Base-by-base conservation (phyloP, 1,140 invertebrate species). In the Achroia grisella region DNA sequence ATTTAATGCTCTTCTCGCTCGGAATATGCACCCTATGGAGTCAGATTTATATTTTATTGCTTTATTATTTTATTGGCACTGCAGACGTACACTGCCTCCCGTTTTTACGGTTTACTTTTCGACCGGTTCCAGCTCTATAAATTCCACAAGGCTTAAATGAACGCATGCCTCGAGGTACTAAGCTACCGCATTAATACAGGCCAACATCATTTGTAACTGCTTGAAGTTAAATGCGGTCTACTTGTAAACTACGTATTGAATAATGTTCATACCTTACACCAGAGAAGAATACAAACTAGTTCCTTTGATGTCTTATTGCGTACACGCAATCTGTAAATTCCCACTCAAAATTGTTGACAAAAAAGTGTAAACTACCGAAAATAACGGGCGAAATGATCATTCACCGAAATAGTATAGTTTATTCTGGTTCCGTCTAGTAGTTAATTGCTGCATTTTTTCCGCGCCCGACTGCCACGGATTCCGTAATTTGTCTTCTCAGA, bases 401-500 rank as follows among this genome's bases (percentile, higher is more conserved):
- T 43, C 46, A 72, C 73, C 30, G 51, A 73, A 80, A 83, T 78
- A 78, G 71, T 55, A 43, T 44, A 34, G 40, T 65, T 61, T 76
- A 78, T 78, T 77, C 64, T 69, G 58, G 52, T 43, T 45, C 44
- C 61, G 60, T 59, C 62, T 80, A 51, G 44, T 48, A 53, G 74
- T 81, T 83, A 83, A 83, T 83, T 83, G 79, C 77, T 64, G 73
- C 64, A 77, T 84, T 83, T 84, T 81, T 84, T 79, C 62, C 67
- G 66, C 62, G 70, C 66, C 59, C 64, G 64, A 57, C 71, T 69
- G 73, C 71, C 64, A 70, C 54, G 68, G 72, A 72, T 76, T 77
- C 68, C 51, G 75, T 81, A 79, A 84, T 84, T 84, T 84, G 80
- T 84, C 79, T 84, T 84, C 77, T 59, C 60, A 79, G 77, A 84